A percentile compares a stretch with the other conserved stretches of the same genome.
Evolutionary conservation across 2,888 invertebrate genomes (phyloP).

Genomic region (Lochmaea crataegi): DNA sequence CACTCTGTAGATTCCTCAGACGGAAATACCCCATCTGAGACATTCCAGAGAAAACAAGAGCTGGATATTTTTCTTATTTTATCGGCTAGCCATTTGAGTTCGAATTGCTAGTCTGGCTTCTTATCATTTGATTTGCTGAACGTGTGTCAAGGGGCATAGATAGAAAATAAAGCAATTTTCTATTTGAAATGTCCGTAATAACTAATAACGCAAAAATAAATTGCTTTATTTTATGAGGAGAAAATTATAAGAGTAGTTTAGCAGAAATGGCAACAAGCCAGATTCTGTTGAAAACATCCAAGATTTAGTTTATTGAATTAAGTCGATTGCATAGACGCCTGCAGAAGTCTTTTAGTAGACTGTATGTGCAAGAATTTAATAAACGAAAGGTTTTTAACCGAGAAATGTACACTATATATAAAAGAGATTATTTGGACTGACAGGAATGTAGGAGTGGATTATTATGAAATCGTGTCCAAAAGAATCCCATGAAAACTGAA

Average conservation of each 20-base stretch:
- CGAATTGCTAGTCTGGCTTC: constrained; percentile 28
- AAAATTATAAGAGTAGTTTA: background rate
- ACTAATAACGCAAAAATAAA: background rate
- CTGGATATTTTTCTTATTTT: constrained; percentile 24
- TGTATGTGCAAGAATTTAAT: too few relatives aligned
- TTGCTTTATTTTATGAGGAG: background rate
- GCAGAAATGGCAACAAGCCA: background rate
- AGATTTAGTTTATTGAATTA: too few relatives aligned
- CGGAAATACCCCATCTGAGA: background rate
- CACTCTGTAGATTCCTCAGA: constrained; percentile 4
- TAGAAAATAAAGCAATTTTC: constrained; percentile 21
- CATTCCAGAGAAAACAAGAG: constrained; percentile 17
- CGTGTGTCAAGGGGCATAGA: constrained; percentile 13
- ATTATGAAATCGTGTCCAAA: too few relatives aligned
- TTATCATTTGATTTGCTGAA: constrained; percentile 6
- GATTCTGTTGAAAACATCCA: background rate
- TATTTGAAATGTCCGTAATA: background rate
- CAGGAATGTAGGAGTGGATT: too few relatives aligned
- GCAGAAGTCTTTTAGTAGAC: too few relatives aligned
- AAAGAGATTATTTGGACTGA: too few relatives aligned
- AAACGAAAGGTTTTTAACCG: too few relatives aligned
- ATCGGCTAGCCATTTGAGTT: constrained; percentile 32
- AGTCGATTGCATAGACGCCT: too few relatives aligned
- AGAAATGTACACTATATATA: too few relatives aligned
- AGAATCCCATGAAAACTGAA: too few relatives aligned